Evolutionary conservation across 2,888 invertebrate genomes (phyloP), one percentile per base, ranked within the genome.

Genomic region (Epistrophe eligans): DNA sequence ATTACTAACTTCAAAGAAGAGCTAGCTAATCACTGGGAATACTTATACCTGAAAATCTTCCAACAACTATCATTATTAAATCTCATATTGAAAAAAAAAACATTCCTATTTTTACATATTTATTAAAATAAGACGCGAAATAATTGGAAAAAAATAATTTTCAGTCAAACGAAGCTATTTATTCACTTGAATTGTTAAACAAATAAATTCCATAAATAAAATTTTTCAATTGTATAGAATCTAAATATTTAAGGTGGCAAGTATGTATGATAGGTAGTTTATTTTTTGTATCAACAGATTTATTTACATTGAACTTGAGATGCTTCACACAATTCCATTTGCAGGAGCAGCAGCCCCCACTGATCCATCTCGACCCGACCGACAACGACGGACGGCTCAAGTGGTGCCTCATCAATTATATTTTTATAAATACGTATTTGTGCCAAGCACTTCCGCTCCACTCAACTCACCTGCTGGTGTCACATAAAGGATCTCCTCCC

Each of bases 401-500:
- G 52, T n/a, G 38, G n/a, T 17, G 24, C 38, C 70, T 10, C 70
- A 55, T 70, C 70, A 70, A 70, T 70, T 70, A 70, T 4, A 43
- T 24, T 40, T 24, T 52, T 52, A 7, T 24, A 67, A 19, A 67
- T 38, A 35, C 13, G 43, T n/a, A 24, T 43, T 70, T 55, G 24
- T 70, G 40, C 40, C 19, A 48, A 70, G 24, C 40, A 70, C 70
- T 70, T 70, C 28, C 55, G 40, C 55, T 40, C 19, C 45, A 66
- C 89, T 90, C 74, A 93, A 66, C 89, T 90, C 74, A 93, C 93
- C 93, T 89, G 92, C 92, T 72, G 93, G 93, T 76, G 93, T 93
- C 57, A 93, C 92, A 90, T 93, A 93, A 35, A 93, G 90, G 77
- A 93, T 91, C 89, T 93, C 93, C 89, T 93, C 92, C 52, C 93